A percentile compares a stretch with the other conserved stretches of the same genome.
Evolutionary conservation across 2,888 invertebrate species (phyloP).

Genomic region (Agriopis aurantiaria): DNA sequence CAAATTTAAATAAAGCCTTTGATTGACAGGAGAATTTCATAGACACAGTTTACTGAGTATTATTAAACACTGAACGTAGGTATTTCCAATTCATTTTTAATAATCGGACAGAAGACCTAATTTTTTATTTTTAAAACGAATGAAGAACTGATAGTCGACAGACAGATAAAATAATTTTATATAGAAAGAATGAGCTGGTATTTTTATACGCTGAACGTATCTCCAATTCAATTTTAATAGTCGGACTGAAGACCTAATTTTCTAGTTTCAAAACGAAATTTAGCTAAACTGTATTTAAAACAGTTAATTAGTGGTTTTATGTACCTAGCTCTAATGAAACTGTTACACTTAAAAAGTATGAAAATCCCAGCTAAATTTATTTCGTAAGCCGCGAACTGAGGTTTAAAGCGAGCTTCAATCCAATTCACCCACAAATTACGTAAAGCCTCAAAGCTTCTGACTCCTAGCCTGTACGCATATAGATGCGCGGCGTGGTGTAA

Average conservation of each 20-base stretch:
- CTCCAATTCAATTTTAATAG: neutral
- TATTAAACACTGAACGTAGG: too few relatives aligned
- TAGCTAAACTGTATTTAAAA: neutral
- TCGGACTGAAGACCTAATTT: neutral
- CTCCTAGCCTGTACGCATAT: constrained; percentile 63
- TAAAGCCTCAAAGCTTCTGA: constrained; percentile 77
- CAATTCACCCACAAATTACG: constrained; percentile 79
- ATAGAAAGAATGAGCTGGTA: too few relatives aligned
- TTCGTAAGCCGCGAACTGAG: constrained; percentile 57
- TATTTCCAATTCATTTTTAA: neutral
- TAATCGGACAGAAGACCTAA: neutral
- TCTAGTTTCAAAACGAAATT: neutral
- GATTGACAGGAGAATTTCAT: too few relatives aligned
- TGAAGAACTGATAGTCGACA: neutral
- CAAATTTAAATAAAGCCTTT: too few relatives aligned
- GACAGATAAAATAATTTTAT: neutral
- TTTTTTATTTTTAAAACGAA: neutral
- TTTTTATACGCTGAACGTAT: too few relatives aligned
- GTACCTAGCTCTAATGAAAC: neutral
- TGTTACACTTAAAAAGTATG: constrained; percentile 17
- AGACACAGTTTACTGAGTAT: too few relatives aligned
- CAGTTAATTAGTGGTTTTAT: neutral
- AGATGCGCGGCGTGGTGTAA: constrained; percentile 65
- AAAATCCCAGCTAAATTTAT: constrained; percentile 52
- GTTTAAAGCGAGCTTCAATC: constrained; percentile 64